Base-by-base conservation (phyloP, 1,140 invertebrate species). In the Drosophila parvula region DNA sequence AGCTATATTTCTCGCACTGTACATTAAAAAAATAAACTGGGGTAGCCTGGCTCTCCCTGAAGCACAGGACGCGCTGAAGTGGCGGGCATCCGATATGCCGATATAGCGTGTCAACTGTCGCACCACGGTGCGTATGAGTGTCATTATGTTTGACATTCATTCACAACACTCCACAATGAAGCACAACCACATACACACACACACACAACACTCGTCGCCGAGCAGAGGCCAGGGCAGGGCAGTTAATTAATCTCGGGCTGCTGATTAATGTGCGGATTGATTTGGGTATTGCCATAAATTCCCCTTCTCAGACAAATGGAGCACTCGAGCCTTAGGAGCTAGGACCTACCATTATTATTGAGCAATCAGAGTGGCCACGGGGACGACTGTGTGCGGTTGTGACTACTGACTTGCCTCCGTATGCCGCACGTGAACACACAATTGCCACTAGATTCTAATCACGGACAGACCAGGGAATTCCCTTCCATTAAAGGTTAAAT, bases 141-240 rank as follows among this genome's bases (percentile, higher is more conserved):
- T 58, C 74, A 82, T 89, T 88, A 80, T 78, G 67, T 79, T 70
- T 78, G 84, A 89, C 80, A 84, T 84, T 89, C 82, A 89, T 84
- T 69, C 78, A 69, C 79, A 82, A 70, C 69, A 80, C 63, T 84
- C 50, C 70, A 69, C 44, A 73, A 50, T 22, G 68, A 53, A 48
- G 44, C 58, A 47, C 43, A 58, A 36, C 11, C n/a, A 50, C 47
- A 47, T 22, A n/a, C 7, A 5, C 4, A 7, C 4, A 8, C 44
- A 27, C 2, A 1, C 28, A 7, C 28, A 6, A 6, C 67, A 61
- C 38, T 50, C 18, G 22, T 22, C 22, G 22, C 22, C 22, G 22
- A 22, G 22, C 22, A 22, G 22, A 22, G 22, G 22, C 43, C 36
- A 8, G 7, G 3, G 45, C 41, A 47, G 59, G 45, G 38, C 78